Evolutionary conservation across 1,140 invertebrate species (phyloP), one percentile per base, ranked within the genome.

Genomic region (Thalassaphorura encarpata): DNA sequence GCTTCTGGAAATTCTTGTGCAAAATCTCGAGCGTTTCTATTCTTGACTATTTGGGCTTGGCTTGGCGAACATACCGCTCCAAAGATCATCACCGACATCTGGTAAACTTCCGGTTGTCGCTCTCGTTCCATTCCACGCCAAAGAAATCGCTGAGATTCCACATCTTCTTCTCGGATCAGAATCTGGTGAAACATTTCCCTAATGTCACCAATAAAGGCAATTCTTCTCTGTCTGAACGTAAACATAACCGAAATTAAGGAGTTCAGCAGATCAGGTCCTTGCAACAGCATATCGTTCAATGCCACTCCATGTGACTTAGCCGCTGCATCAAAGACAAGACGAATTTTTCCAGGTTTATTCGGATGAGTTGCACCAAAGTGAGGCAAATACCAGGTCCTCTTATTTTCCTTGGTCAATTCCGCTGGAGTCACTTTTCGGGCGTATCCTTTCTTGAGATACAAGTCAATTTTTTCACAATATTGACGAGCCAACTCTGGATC

Each of bases 11-110:
- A 50, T 15, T 49, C 21, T 15, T 49, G 24, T 45, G 39, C 8
- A 33, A 26, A 36, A 23, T 54, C 23, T 31, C 43, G n/a, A 24
- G 54, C 46, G 21, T 56, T 56, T 6, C 5, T 27, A 21, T 50
- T 56, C 29, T 41, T 56, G 2, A 56, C 42, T 23, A 41, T 40
- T 40, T 47, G 42, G 18, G 54, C 54, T 6, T n/a, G 36, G 0
- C 39, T 24, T 2, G 61, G 61, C 8, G 61, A 63, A 1, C 36
- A 63, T 0, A 46, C 39, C 1, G 60, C 52, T n/a, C 60, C 56
- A 27, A 62, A 62, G 18, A 58, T 49, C 46, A 56, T 49, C 1
- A 50, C 54, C 2, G 2, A 19, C 46, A 56, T 49, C n/a, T 41
- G 19, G 24, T 49, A 49, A 8, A 33, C 36, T 2, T 49, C 27